Evolutionary conservation across 2,797 vertebrate genomes (phyloP), one percentile per base, ranked within the genome.

Genomic region (Ictinia mississippiensis): DNA sequence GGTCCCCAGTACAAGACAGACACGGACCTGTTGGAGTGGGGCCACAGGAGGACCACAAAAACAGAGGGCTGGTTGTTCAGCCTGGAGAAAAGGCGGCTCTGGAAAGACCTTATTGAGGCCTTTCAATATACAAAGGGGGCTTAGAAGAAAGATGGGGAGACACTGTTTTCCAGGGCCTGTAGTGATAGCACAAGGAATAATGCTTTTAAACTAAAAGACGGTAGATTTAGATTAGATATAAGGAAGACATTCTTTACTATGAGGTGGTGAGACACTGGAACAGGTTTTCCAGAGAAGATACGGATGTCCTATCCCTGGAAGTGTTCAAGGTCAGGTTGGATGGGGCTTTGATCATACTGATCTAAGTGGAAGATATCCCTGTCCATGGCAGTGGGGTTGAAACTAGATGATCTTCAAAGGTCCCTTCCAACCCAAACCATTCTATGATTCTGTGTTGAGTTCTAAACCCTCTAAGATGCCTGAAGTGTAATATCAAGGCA

Each of bases 331-430:
- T 2, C 11, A 45, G 25, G 8, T 37, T 61, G 22, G 31, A 55
- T 38, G 19, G 29, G 18, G 26, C 15, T 83, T 74, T 21, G 35
- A 80, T 35, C 29, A 62, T 23, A 12, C 10, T 59, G 15, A 11
- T 45, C 8, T 6, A 26, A 25, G 16, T 38, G 25, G 9, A 74
- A 72, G 21, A 9, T 50, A 3, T 40, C 16, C 11, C 12, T 50
- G 22, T 4, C 16, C 16, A 10, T 35, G 16, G 9, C 7, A 47
- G 14, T 7, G 2, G 6, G 1, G 0, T 28, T 47, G 33, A 12
- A 59, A 61, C 3, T 4, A 56, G 26, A 22, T 44, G 21, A 15
- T 33, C 40, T 87, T 59, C 35, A 63, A 65, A 81, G 13, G 18
- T 47, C 4, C 5, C 9, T 15, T 53, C 29, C 25, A 47, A 65